phyloP scores from a whole-genome alignment of 2,797 vertebrate genomes.

The Rhinogobio ventralis region DNA sequence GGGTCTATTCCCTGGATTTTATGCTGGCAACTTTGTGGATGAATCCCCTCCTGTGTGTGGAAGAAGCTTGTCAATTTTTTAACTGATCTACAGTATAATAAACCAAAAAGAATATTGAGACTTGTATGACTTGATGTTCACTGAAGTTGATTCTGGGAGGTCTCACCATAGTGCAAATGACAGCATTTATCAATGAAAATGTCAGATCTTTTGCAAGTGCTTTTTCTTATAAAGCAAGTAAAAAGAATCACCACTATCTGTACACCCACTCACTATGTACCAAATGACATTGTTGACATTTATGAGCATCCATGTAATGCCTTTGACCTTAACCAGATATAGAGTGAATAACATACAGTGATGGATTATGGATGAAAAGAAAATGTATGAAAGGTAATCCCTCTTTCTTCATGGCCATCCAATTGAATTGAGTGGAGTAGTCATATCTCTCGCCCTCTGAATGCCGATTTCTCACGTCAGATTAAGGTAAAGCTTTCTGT shows the following conservation, averaged over 20 bases:
- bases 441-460: background rate
- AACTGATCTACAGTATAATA: background rate
- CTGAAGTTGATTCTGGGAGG: background rate
- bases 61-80: background rate
- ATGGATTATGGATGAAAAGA: background rate
- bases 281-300: slow-evolving; percentile 9
- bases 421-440: slow-evolving; percentile 18
- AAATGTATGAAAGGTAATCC: slow-evolving; percentile 18
- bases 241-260: background rate
- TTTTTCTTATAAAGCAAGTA: background rate
- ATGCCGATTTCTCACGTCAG: slow-evolving; percentile 26
- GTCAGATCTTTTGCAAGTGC: background rate
- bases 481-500: slow-evolving; percentile 32
- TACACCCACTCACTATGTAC: background rate
- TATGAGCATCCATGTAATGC: background rate
- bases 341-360: background rate
- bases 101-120: background rate
- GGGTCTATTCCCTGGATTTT: background rate
- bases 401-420: slow-evolving; percentile 23
- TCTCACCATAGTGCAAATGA: background rate
- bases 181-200: background rate
- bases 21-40: background rate
- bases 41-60: background rate
- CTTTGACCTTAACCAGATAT: background rate
- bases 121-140: slow-evolving; percentile 10